A percentile compares a stretch with the other conserved stretches of the same genome.
phyloP scores from a whole-genome alignment of 2,888 invertebrate genomes.

The Drosophila tripunctata region DNA sequence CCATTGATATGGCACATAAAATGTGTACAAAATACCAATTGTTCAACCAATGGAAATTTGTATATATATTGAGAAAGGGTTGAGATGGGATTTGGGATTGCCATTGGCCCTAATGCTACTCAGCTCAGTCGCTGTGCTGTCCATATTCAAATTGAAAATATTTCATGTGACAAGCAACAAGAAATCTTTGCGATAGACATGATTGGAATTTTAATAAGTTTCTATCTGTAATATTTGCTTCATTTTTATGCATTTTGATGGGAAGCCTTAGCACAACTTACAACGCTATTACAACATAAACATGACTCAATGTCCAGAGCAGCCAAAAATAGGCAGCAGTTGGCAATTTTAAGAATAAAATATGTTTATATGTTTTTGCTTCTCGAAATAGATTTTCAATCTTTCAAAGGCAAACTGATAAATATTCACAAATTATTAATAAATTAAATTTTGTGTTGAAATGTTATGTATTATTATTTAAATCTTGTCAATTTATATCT shows the following conservation, averaged over 20 bases:
- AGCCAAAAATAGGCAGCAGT: not conserved
- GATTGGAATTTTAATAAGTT: slow-evolving; percentile 74
- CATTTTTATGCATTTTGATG: slow-evolving; percentile 28
- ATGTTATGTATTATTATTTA: no score
- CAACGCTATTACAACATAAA: not conserved
- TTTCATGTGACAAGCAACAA: slow-evolving; percentile 40
- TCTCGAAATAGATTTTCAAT: no score
- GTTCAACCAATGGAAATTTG: slow-evolving; percentile 27
- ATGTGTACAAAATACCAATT: slow-evolving; percentile 34
- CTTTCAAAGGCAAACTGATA: no score
- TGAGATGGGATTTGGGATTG: slow-evolving; percentile 15
- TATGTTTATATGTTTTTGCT: no score
- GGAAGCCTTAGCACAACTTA: not conserved
- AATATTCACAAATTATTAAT: no score
- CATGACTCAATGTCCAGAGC: not conserved
- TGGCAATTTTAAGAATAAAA: not conserved
- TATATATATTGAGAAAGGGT: slow-evolving; percentile 25
- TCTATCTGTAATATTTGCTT: slow-evolving; percentile 36
- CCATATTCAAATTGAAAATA: slow-evolving; percentile 72
- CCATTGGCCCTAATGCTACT: slow-evolving; percentile 31
- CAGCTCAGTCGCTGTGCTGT: slow-evolving; percentile 33
- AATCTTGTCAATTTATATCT: no score
- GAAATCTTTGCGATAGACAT: slow-evolving; percentile 33
- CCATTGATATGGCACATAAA: slow-evolving; percentile 46
- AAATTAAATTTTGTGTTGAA: no score